Base-by-base conservation (phyloP, 2,113 vertebrate species). In the Eupsittula cactorum region DNA sequence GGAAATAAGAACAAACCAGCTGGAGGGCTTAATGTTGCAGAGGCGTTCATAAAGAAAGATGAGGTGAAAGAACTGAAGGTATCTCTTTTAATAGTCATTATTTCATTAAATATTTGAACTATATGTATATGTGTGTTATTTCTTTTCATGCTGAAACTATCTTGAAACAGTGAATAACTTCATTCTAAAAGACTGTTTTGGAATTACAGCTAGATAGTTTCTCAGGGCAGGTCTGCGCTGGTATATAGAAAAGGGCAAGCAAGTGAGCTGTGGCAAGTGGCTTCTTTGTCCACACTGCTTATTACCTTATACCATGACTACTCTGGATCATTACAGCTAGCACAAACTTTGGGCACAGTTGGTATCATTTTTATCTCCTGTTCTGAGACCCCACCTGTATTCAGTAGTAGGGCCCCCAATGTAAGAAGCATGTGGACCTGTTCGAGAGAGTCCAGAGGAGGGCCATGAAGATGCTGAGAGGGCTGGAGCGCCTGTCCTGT, bases 1-100 rank as follows among this genome's bases (percentile, higher is more conserved):
- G 96, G 64, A 79, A 97, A 19, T 47, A 97, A 97, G 92, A 98
- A 70, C 68, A 98, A 98, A 86, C 98, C 98, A 79, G 90, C 93
- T 94, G 98, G 98, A 94, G 98, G 98, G 60, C 80, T 98, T 73
- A 98, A 98, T 57, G 35, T 98, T 39, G 53, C 98, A 3, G 95
- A 98, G 29, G 57, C 89, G 3, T 98, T 98, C 74, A 50, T 97
- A 88, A 98, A 96, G 86, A 98, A 97, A 55, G 98, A 98, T 28
- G 97, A 97, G 20, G 85, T 98, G 41, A 98, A 98, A 97, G 98
- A 99, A 44, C 92, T 97, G 4, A 98, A 98, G 98, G 99, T 99
- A 94, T 92, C 17, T 6, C 16, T 93, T 96, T 68, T 53, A 74
- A 44, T 85, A 84, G 41, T 53, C 17, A 24, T 35, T 46, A 53